phyloP scores from a whole-genome alignment of 2,797 vertebrate species.

The Nothura maculosa region DNA sequence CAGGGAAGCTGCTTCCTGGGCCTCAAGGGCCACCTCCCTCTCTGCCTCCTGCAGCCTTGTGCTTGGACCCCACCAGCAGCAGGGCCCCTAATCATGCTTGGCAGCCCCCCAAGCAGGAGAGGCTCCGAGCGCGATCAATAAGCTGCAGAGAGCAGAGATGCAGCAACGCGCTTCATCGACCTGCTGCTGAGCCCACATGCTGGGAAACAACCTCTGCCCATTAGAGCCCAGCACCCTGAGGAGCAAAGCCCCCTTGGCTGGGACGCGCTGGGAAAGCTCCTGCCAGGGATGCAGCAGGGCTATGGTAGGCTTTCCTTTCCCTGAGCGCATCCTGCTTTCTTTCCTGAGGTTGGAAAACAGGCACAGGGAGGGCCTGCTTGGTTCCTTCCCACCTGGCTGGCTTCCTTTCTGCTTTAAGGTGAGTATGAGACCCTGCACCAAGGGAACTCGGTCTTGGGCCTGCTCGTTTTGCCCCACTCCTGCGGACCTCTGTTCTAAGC shows the following conservation, averaged over 20 bases:
- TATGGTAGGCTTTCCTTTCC: background rate
- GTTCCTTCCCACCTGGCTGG: accelerated
- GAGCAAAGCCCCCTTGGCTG: background rate
- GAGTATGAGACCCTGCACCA: accelerated
- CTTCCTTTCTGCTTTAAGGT: accelerated
- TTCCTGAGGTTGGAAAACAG: background rate
- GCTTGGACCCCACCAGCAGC: no score
- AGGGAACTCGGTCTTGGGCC: accelerated
- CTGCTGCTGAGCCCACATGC: background rate
- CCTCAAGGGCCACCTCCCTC: background rate
- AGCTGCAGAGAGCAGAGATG: background rate
- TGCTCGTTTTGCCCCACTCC: no score
- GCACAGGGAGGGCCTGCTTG: accelerated
- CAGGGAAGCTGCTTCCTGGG: no score
- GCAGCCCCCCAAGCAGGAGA: background rate
- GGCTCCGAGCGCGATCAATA: background rate
- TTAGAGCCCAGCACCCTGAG: background rate
- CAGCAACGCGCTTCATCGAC: conserved; percentile 45
- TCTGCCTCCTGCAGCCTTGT: background rate
- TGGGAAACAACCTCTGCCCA: background rate
- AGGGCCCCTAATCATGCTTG: background rate
- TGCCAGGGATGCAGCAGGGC: background rate
- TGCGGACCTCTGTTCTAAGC: no score
- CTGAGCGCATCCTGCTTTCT: accelerated
- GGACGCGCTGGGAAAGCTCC: accelerated